These are phyloP conservation scores for Chlorops oryzae DNA, from an alignment of 1,140 invertebrate species.

Conservation along the genomic window DNA sequence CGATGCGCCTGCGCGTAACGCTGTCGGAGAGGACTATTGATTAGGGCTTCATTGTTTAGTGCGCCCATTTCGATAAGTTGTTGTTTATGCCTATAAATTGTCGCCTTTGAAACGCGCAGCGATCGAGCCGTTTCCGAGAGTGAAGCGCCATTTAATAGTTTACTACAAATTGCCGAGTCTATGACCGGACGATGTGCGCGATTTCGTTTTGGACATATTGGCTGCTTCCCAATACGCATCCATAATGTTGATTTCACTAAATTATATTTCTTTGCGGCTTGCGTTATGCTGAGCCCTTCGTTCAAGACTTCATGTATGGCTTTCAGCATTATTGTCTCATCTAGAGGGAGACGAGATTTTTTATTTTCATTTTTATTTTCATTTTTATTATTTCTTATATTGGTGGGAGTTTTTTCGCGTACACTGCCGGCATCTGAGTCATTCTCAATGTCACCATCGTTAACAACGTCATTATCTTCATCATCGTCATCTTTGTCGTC, in stretches of 20 bases:
- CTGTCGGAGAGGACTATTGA: background rate
- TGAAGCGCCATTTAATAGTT: constrained; percentile 2
- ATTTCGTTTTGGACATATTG: constrained; percentile 2
- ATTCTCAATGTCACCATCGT: constrained; percentile 11
- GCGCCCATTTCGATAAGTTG: background rate
- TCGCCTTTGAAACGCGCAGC: constrained; percentile 8
- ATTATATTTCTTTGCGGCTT: constrained; percentile 7
- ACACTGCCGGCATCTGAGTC: too few relatives aligned
- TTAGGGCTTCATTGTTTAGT: background rate
- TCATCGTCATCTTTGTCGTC: too few relatives aligned
- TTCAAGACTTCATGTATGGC: constrained; percentile 4
- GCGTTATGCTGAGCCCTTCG: constrained; percentile 1
- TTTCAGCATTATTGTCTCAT: background rate
- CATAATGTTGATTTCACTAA: constrained; percentile 6
- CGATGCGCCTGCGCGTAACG: constrained; percentile 6
- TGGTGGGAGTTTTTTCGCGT: background rate
- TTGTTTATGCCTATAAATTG: constrained; percentile 8
- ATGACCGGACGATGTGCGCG: background rate
- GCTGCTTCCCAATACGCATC: constrained; percentile 3
- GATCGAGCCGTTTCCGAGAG: constrained; percentile 5
- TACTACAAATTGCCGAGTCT: constrained; percentile 1
- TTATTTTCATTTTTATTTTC: background rate
- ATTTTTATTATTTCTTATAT: background rate
- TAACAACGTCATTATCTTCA: constrained; percentile 9
- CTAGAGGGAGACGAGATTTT: background rate